phyloP scores from a whole-genome alignment of 1,140 invertebrate genomes.

The Drosophila baimaii region DNA sequence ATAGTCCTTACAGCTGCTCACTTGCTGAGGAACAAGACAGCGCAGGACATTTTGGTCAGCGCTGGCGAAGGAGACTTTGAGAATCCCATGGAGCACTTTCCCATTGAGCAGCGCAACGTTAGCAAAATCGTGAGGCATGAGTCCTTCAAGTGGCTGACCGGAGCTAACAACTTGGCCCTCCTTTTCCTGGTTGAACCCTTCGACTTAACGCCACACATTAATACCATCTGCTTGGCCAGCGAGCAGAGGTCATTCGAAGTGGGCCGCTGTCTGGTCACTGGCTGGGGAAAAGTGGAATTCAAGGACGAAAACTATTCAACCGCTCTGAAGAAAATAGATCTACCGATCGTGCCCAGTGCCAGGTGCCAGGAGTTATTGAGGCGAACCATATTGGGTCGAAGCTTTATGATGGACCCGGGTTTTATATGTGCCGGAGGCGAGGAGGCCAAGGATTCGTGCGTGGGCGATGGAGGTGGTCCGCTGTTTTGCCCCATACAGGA shows the following conservation, averaged over 20 bases:
- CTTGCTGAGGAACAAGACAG: not conserved
- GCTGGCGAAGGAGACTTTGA: not conserved
- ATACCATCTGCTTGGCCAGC: not conserved
- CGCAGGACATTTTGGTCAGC: not conserved
- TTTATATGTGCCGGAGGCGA: slow-evolving; percentile 87
- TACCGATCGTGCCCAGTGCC: not conserved
- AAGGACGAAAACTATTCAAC: not conserved
- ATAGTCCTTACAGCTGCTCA: not conserved
- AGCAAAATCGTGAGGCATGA: not conserved
- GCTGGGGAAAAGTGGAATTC: slow-evolving; percentile 1
- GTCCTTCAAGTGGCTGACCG: not conserved
- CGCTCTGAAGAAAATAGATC: not conserved
- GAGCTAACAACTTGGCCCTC: slow-evolving; percentile 2
- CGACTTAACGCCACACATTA: not conserved
- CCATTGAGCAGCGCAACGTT: not conserved
- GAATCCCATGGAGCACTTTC: not conserved
- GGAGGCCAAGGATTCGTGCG: slow-evolving; percentile 88
- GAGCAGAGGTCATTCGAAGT: not conserved
- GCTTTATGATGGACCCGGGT: slow-evolving; percentile 84
- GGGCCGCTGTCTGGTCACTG: not conserved
- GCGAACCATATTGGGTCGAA: slow-evolving; percentile 81
- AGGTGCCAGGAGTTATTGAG: slow-evolving; percentile 73
- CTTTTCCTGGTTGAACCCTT: not conserved
- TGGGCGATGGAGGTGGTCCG: slow-evolving; percentile 90
- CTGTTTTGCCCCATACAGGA: slow-evolving; percentile 86